These are phyloP conservation scores for Bilobella aurantiaca DNA, from an alignment of 1,140 invertebrate species.

Conservation along the genomic window DNA sequence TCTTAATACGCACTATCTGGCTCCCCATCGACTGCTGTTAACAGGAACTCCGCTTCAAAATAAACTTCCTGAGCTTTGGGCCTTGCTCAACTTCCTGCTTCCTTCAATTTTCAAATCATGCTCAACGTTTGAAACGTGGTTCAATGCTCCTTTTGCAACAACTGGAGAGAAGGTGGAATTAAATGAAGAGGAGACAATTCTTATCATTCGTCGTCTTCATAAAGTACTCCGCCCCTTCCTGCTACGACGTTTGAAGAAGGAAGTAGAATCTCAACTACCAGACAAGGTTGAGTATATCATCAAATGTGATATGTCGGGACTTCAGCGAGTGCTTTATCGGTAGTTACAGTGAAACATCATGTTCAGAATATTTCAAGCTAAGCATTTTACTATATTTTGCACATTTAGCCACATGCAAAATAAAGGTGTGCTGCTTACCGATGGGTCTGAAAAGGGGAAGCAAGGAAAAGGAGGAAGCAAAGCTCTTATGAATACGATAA, in stretches of 20 bases:
- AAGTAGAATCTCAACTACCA: slow-evolving; percentile 60
- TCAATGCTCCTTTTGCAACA: slow-evolving; percentile 62
- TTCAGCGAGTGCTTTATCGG: slow-evolving; percentile 52
- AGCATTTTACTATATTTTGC: background rate
- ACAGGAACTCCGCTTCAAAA: slow-evolving; percentile 60
- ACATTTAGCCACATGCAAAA: slow-evolving; percentile 50
- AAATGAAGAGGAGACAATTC: slow-evolving; percentile 61
- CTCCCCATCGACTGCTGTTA: slow-evolving; percentile 54
- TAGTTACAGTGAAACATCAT: background rate
- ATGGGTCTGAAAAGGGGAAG: slow-evolving; percentile 50
- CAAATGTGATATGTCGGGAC: slow-evolving; percentile 60
- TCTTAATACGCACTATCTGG: slow-evolving; percentile 55
- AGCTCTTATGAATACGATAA: slow-evolving; percentile 60
- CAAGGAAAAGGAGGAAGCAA: slow-evolving; percentile 45
- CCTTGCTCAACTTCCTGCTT: slow-evolving; percentile 58
- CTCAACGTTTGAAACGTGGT: slow-evolving; percentile 36
- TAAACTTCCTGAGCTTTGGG: slow-evolving; percentile 59
- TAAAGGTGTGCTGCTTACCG: slow-evolving; percentile 52
- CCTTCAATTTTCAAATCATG: slow-evolving; percentile 59
- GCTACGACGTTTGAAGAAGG: slow-evolving; percentile 56
- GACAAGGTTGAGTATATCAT: slow-evolving; percentile 63
- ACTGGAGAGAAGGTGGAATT: slow-evolving; percentile 50
- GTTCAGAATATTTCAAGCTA: background rate
- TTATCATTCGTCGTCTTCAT: slow-evolving; percentile 61
- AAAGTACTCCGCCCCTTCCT: slow-evolving; percentile 60